Base-by-base conservation (phyloP, 2,797 vertebrate species). In the Furcifer pardalis region DNA sequence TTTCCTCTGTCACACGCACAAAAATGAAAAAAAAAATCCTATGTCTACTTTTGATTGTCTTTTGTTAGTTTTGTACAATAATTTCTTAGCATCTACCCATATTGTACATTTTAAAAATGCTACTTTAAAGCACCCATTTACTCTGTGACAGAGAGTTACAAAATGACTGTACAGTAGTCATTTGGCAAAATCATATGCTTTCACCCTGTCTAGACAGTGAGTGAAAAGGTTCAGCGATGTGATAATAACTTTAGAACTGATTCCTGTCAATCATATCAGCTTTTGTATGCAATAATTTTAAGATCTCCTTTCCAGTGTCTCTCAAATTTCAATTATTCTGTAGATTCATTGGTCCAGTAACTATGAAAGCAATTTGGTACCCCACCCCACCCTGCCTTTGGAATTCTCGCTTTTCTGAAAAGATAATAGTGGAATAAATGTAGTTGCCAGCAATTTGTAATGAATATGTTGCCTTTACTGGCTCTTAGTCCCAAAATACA, bases 401-500 rank as follows among this genome's bases (percentile, higher is more conserved):
- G 30, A 59, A 44, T 62, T 75, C 30, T 56, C 75, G n/a, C 49
- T 49, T 37, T 75, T 30, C 77, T 85, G 42, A 56, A 83, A 80
- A 74, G 71, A 44, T 59, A 74, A 75, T 25, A 46, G 6, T 44
- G 78, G 62, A 91, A 62, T 52, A 37, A 30, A 71, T 62, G 30
- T 87, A 42, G 52, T 27, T 75, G n/a, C 79, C 85, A 87, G 0
- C 7, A 79, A 63, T 72, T 6, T 79, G 77, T 79, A 71, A 52
- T 56, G 90, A 66, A n/a, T 83, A n/a, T 37, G 75, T 71, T 85
- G 84, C 37, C 2, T 0, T 76, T 84, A 59, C 52, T 84, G 66
- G n/a, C 86, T 87, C 32, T 63, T 82, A 81, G 52, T 21, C 9
- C 32, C 44, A 5, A 84, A 65, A 40, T n/a, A 7, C 76, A 23